Evolutionary conservation across 2,888 invertebrate species (phyloP).

Genomic region (Sicus ferrugineus): DNA sequence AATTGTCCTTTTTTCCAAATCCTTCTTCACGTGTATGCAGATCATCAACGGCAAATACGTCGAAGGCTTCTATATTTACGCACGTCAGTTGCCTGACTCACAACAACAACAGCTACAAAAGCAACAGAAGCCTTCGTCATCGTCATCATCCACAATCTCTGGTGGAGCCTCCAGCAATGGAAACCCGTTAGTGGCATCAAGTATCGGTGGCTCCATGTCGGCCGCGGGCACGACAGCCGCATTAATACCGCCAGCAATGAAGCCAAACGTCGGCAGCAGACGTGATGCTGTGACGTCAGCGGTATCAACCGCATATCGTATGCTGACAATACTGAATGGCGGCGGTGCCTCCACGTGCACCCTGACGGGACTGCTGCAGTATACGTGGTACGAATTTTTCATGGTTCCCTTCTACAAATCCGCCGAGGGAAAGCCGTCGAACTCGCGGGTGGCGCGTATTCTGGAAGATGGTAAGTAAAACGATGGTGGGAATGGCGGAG

Average conservation of each 20-base stretch:
- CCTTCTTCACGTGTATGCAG: constrained; percentile 53
- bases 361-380: constrained; percentile 81
- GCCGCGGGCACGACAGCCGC: constrained; percentile 52
- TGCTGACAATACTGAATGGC: constrained; percentile 81
- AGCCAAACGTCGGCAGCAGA: constrained; percentile 56
- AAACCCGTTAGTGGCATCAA: constrained; percentile 64
- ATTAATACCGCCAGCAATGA: constrained; percentile 59
- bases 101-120: constrained; percentile 38
- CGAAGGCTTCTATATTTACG: constrained; percentile 86
- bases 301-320: constrained; percentile 69
- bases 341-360: constrained; percentile 81
- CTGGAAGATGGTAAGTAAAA: constrained; percentile 83
- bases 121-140: too few species aligned
- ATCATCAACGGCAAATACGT: constrained; percentile 80
- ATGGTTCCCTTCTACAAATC: constrained; percentile 89
- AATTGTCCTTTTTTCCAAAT: constrained; percentile 26
- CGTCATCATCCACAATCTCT: constrained; percentile 32
- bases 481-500: not conserved
- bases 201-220: constrained; percentile 41
- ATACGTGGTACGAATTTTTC: constrained; percentile 90
- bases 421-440: constrained; percentile 88
- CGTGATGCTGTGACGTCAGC: constrained; percentile 40
- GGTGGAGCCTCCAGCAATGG: constrained; percentile 45
- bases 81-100: constrained; percentile 69
- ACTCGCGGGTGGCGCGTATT: constrained; percentile 82